These are phyloP conservation scores for Hartigia nigra DNA, from an alignment of 2,888 invertebrate species.

Conservation along the genomic window DNA sequence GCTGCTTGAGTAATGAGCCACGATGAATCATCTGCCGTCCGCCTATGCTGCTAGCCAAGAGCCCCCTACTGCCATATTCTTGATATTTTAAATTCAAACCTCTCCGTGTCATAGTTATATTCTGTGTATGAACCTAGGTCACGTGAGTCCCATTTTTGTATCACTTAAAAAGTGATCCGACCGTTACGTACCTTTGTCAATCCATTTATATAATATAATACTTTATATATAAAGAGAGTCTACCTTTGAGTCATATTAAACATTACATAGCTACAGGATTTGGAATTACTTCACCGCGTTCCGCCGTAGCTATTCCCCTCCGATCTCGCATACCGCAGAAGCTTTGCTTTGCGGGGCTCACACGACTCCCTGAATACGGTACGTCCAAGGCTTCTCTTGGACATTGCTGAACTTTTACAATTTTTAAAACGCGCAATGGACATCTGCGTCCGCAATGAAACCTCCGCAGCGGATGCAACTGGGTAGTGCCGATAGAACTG, in stretches of 20 bases:
- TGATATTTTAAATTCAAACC: neutral
- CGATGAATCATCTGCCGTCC: constrained; percentile 58
- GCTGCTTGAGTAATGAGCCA: constrained; percentile 63
- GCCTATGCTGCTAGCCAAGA: constrained; percentile 11
- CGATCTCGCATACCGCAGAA: neutral
- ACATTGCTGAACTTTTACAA: neutral
- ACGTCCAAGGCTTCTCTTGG: neutral
- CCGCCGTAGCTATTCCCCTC: neutral
- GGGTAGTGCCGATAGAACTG: constrained; percentile 60
- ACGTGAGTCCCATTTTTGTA: neutral
- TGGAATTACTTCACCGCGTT: neutral
- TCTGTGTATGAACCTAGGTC: neutral
- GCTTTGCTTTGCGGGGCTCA: neutral
- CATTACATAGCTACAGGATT: neutral
- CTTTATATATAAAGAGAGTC: neutral
- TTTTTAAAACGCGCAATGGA: constrained; percentile 30
- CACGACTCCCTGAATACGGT: neutral
- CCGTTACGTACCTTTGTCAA: neutral
- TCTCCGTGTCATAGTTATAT: neutral
- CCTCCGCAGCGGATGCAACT: constrained; percentile 35
- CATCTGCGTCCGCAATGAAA: constrained; percentile 44
- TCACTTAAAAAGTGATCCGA: neutral
- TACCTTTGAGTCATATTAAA: neutral
- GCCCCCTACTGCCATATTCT: neutral
- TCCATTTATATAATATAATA: neutral